Evolutionary conservation across 2,113 vertebrate genomes (phyloP).

Genomic region (Neoarius graeffei): DNA sequence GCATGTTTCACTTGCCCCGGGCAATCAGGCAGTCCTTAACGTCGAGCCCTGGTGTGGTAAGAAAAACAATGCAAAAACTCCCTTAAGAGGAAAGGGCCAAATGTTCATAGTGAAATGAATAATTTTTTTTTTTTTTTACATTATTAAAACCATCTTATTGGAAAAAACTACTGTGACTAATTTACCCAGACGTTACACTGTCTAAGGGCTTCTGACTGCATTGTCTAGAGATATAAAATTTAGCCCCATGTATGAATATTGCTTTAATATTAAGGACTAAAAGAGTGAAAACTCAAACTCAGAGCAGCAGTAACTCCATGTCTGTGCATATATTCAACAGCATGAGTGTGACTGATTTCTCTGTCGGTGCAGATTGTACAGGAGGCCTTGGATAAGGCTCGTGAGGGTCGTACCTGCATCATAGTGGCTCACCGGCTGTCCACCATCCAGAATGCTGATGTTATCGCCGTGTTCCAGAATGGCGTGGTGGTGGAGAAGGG

Average conservation of each 20-base stretch:
- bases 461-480: slow-evolving; percentile 82
- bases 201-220: neutral
- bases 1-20: no score
- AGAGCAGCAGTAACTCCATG: neutral
- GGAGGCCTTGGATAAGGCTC: slow-evolving; percentile 88
- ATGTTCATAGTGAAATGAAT: neutral
- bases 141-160: neutral
- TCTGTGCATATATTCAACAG: neutral
- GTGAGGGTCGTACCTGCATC: slow-evolving; percentile 89
- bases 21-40: no score
- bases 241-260: neutral
- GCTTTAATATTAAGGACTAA: neutral
- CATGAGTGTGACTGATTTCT: neutral
- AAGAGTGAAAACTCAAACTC: neutral
- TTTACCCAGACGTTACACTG: neutral
- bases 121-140: no score
- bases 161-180: neutral
- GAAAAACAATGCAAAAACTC: neutral
- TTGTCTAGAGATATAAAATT: neutral
- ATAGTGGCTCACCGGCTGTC: slow-evolving; percentile 90
- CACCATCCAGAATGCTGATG: slow-evolving; percentile 89
- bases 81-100: neutral
- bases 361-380: slow-evolving; percentile 81
- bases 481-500: slow-evolving; percentile 83
- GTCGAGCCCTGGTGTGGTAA: no score